Conservation (phyloP, 2,797 vertebrate species). For the Diceros bicornis region DNA sequence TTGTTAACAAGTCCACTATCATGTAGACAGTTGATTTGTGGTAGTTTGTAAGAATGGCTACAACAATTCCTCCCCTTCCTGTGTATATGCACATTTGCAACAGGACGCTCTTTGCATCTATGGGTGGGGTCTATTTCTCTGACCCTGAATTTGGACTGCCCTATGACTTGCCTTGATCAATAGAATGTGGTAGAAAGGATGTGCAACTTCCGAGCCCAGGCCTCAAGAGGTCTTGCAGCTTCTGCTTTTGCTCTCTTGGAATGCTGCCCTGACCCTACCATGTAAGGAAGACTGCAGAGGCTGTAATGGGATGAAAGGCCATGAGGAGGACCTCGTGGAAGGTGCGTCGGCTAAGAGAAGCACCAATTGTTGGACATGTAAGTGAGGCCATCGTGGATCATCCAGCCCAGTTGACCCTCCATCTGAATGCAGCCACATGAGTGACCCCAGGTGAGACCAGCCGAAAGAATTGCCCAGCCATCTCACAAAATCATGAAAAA, state of each 20-base stretch:
- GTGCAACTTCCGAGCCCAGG: not conserved
- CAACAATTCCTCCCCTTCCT: not conserved
- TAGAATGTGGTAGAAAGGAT: not conserved
- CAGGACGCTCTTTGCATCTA: not conserved
- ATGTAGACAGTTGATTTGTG: not conserved
- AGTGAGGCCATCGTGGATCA: not conserved
- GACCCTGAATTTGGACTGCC: not conserved
- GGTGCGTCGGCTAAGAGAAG: not conserved
- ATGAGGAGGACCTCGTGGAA: not conserved
- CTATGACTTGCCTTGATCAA: not conserved
- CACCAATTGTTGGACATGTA: not conserved
- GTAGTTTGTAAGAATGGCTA: not conserved
- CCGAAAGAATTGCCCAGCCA: not conserved
- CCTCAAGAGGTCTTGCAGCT: not conserved
- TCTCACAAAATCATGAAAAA: not conserved
- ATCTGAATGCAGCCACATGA: not conserved
- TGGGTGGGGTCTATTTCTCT: not conserved
- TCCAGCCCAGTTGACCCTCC: not conserved
- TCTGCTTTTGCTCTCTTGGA: not conserved
- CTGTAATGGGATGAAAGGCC: not conserved
- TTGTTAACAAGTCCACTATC: not conserved
- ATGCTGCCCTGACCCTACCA: fast-evolving
- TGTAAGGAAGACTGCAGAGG: not conserved
- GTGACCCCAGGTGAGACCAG: not conserved
- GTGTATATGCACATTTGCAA: not conserved